Base-by-base conservation (phyloP, 2,888 invertebrate genomes). In the Lithophane ornitopus region DNA sequence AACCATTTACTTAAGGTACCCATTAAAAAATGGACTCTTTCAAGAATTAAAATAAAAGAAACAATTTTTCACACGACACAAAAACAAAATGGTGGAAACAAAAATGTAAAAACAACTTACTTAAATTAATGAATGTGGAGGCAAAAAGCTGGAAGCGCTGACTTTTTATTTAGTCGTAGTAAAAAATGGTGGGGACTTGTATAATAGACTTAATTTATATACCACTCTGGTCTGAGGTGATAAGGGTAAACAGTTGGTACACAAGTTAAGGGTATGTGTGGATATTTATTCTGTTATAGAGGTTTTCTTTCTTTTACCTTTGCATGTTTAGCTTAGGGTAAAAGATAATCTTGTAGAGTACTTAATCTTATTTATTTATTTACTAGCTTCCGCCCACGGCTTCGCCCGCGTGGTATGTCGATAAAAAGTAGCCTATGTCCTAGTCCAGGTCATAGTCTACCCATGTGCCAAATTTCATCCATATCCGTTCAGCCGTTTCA, bases 121-220 rank as follows among this genome's bases (percentile, higher is more conserved):
- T 61, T 66, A 71, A 67, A 71, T 84, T 71, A 84, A 84, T 81
- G 34, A 80, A 80, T 70, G 58, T 44, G 9, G 44, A 62, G 28
- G 65, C 63, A 74, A 80, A 74, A 84, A 69, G 54, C 52, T 68
- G 19, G 59, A 72, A 28, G 16, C 52, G 3, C 62, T 4, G 49
- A 39, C 28, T 44, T 69, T 82, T 84, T 82, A 65, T 66, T n/a
- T 41, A 61, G 49, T 62, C 46, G 1, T 41, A 28, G 44, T 52
- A 58, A 70, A 71, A 59, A 79, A 66, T 59, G 54, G 79, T 1
- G 39, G 61, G 39, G 34, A 41, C 62, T 16, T n/a, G 16, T 68
- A 56, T 73, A 76, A 49, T 71, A 58, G 14, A 49, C 71, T 39
- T 84, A 84, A 84, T 84, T 84, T 80, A 84, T 80, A 84, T 84